Conservation (phyloP, 2,888 invertebrate species). For the Phania funesta region DNA sequence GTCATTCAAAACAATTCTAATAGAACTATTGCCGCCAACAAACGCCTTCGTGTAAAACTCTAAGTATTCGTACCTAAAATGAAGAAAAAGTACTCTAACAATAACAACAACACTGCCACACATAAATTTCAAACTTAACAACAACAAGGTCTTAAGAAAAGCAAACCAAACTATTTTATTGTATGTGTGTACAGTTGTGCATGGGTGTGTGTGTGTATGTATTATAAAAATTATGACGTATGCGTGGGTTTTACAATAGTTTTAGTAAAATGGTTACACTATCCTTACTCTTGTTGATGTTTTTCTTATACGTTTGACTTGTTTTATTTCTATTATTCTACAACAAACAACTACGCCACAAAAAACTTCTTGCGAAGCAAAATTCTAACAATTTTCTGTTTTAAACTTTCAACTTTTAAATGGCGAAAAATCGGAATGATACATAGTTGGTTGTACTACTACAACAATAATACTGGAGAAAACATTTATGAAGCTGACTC, state of each 20-base stretch:
- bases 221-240: conserved; percentile 64
- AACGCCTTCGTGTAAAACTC: conserved; percentile 43
- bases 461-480: background rate
- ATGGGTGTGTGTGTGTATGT: too few species aligned
- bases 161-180: conserved; percentile 34
- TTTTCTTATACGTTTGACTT: conserved; percentile 10
- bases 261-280: conserved; percentile 31
- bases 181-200: background rate
- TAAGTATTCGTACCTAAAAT: conserved; percentile 16
- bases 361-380: conserved; percentile 28
- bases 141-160: conserved; percentile 1
- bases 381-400: conserved; percentile 27
- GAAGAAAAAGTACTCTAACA: background rate
- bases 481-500: conserved; percentile 56
- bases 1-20: conserved; percentile 52
- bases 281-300: background rate
- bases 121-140: background rate
- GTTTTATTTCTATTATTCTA: background rate
- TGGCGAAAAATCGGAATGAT: conserved; percentile 8
- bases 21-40: conserved; percentile 65
- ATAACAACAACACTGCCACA: background rate
- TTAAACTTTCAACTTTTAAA: conserved; percentile 12
- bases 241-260: conserved; percentile 60
- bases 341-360: background rate
- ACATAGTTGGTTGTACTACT: background rate